Conservation (phyloP, 2,113 vertebrate genomes). For the Colistium nudipinnis region DNA sequence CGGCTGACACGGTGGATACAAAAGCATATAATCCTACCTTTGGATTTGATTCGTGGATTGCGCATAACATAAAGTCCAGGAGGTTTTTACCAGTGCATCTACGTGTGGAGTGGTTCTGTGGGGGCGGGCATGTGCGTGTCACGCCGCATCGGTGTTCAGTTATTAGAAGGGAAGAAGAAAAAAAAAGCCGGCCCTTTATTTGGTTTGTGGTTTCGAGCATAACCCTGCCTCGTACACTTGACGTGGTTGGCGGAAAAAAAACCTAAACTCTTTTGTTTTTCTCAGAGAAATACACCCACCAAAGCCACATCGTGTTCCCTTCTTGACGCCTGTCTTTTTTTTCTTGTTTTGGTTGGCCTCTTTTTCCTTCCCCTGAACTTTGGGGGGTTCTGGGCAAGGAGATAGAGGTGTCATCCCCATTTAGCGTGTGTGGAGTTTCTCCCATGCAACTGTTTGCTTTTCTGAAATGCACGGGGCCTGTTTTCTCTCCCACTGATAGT, state of each 20-base stretch:
- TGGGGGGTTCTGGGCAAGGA: conserved; percentile 67
- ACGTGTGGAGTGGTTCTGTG: background rate
- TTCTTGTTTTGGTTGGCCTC: conserved; percentile 51
- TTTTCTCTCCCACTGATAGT: conserved; percentile 58
- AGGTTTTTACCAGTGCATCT: background rate
- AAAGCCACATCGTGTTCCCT: conserved; percentile 75
- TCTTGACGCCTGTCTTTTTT: conserved; percentile 49
- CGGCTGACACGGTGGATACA: no score
- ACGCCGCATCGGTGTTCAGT: conserved; percentile 55
- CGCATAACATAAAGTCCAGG: no score
- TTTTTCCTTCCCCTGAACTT: conserved; percentile 54
- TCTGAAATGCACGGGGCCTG: conserved; percentile 40
- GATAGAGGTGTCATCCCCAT: conserved; percentile 72
- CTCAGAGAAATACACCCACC: conserved; percentile 69
- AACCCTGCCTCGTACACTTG: conserved; percentile 50
- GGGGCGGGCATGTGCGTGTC: conserved; percentile 45
- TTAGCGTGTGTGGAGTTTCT: conserved; percentile 58
- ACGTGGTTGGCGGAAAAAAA: conserved; percentile 48
- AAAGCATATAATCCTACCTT: no score
- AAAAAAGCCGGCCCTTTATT: conserved; percentile 65
- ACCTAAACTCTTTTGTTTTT: conserved; percentile 73
- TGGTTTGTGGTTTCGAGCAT: conserved; percentile 76
- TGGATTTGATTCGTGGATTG: no score
- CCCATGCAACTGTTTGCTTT: conserved; percentile 71
- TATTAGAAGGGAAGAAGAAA: conserved; percentile 68